A percentile compares a stretch with the other conserved stretches of the same genome.
Evolutionary conservation across 2,888 invertebrate genomes (phyloP).

Genomic region (Dermolepida albohirtum): DNA sequence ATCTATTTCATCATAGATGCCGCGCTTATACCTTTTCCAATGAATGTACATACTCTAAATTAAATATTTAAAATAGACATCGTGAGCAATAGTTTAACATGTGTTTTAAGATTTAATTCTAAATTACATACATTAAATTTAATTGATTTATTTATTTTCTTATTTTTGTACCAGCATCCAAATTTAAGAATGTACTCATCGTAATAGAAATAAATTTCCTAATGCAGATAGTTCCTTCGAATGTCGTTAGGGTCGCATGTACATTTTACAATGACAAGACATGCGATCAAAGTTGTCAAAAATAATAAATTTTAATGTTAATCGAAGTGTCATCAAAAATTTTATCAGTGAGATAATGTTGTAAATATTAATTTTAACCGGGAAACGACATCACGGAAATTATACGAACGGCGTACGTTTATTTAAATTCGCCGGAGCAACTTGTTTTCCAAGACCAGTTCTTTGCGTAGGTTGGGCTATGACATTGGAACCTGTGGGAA

Average conservation of each 20-base stretch:
- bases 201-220: background rate
- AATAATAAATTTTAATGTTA: slow-evolving; percentile 40
- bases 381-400: slow-evolving; percentile 13
- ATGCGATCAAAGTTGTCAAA: slow-evolving; percentile 58
- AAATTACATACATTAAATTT: no score
- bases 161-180: no score
- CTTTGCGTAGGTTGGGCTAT: slow-evolving; percentile 63
- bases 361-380: slow-evolving; percentile 48
- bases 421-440: slow-evolving; percentile 17
- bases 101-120: no score
- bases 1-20: no score
- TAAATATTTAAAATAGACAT: no score
- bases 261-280: slow-evolving; percentile 61
- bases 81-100: no score
- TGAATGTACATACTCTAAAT: no score
- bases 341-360: slow-evolving; percentile 52
- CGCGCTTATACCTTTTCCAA: no score
- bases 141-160: no score
- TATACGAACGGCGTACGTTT: slow-evolving; percentile 1
- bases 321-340: slow-evolving; percentile 14
- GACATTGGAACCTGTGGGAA: slow-evolving; percentile 60
- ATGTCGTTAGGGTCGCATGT: slow-evolving; percentile 15
- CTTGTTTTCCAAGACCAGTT: slow-evolving; percentile 37
- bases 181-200: background rate
- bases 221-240: slow-evolving; percentile 7